phyloP scores from a whole-genome alignment of 2,888 invertebrate species.

The Leuctra nigra region DNA sequence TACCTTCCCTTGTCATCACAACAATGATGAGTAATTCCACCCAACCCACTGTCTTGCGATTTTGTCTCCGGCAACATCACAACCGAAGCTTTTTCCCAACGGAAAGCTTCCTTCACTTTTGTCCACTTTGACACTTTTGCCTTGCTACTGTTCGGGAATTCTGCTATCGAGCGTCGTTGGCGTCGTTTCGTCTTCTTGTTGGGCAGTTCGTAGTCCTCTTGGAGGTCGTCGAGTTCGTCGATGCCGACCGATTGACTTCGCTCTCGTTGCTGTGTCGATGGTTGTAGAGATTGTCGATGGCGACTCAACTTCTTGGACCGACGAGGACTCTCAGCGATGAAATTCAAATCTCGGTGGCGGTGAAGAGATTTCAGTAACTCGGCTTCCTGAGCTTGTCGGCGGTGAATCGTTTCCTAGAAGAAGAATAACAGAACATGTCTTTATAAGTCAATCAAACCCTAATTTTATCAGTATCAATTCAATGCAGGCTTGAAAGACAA shows the following conservation, averaged over 20 bases:
- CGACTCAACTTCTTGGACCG: conserved; percentile 38
- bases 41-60: conserved; percentile 42
- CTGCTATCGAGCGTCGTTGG: conserved; percentile 21
- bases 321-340: conserved; percentile 37
- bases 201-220: conserved; percentile 1
- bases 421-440: too few species aligned
- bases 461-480: too few species aligned
- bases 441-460: too few species aligned
- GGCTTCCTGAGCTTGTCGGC: conserved; percentile 21
- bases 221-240: conserved; percentile 42
- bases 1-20: conserved; percentile 36
- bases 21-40: conserved; percentile 34
- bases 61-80: conserved; percentile 36
- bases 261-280: conserved; percentile 47
- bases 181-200: conserved; percentile 19
- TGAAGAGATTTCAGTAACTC: conserved; percentile 13
- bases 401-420: conserved; percentile 25
- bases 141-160: conserved; percentile 25
- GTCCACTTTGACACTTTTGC: conserved; percentile 81
- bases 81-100: conserved; percentile 66
- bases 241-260: conserved; percentile 62
- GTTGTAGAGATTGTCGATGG: conserved; percentile 49
- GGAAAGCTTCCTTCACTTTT: conserved; percentile 81
- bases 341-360: conserved; percentile 4
- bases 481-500: too few species aligned